phyloP scores from a whole-genome alignment of 2,113 vertebrate genomes.

The Mormoops blainvillei region DNA sequence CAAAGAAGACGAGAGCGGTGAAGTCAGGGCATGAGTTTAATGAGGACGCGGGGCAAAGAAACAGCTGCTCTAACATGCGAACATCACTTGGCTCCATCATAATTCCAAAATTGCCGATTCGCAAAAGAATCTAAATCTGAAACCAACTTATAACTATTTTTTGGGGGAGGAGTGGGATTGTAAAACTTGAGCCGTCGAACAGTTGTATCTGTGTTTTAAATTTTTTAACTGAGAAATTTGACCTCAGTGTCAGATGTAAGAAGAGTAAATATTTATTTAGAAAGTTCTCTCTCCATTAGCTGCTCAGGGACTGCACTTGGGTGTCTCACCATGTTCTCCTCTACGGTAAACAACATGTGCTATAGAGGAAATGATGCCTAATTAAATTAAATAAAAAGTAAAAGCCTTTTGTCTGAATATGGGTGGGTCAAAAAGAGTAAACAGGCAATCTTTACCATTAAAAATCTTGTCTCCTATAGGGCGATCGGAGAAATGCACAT shows the following conservation, averaged over 20 bases:
- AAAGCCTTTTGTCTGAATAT: background rate
- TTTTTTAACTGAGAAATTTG: constrained; percentile 38
- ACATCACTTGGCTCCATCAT: background rate
- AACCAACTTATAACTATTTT: constrained; percentile 9
- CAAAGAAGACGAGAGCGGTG: background rate
- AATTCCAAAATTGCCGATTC: constrained; percentile 42
- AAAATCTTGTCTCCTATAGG: background rate
- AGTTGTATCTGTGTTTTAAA: constrained; percentile 32
- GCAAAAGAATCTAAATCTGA: constrained; percentile 59
- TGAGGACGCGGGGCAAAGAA: background rate
- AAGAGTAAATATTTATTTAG: constrained; percentile 25
- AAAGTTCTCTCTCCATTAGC: background rate
- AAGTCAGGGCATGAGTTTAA: background rate
- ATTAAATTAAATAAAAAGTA: background rate
- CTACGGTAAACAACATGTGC: background rate
- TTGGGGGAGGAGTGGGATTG: constrained; percentile 16
- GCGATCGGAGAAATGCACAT: background rate
- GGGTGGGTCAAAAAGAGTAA: background rate
- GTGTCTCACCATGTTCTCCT: background rate
- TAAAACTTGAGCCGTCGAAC: constrained; percentile 54
- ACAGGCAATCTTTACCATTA: background rate
- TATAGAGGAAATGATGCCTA: background rate
- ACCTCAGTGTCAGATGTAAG: background rate
- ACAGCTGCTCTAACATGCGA: constrained; percentile 22
- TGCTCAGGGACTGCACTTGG: background rate